Conservation (phyloP, 2,888 invertebrate genomes). For the Ypsolopha scabrella region DNA sequence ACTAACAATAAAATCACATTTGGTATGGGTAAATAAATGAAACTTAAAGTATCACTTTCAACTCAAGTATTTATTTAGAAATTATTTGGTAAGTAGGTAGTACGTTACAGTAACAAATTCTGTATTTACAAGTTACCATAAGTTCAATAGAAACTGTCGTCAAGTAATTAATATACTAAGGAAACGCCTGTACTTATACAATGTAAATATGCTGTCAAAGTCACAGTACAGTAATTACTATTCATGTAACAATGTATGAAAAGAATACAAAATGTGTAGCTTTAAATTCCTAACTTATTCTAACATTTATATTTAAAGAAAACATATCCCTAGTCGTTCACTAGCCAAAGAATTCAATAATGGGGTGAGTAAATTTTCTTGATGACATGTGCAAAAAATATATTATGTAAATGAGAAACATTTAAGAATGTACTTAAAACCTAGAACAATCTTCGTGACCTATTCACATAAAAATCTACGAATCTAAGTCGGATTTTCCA, state of each 20-base stretch:
- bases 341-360: background rate
- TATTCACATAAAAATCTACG: background rate
- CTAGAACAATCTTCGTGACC: background rate
- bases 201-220: no score
- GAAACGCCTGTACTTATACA: no score
- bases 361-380: background rate
- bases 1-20: no score
- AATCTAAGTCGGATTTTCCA: no score
- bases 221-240: background rate
- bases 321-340: background rate
- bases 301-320: no score
- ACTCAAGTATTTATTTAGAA: slow-evolving; percentile 22
- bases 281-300: no score
- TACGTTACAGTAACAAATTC: slow-evolving; percentile 31
- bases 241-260: background rate
- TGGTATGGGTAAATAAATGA: no score
- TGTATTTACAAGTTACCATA: slow-evolving; percentile 57
- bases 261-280: no score
- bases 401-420: background rate
- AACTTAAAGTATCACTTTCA: no score
- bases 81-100: slow-evolving; percentile 42
- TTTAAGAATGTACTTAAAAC: background rate
- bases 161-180: no score
- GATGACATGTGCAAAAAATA: background rate
- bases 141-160: background rate